Conservation (phyloP, 1,140 invertebrate genomes). For the Ridgeia piscesae region DNA sequence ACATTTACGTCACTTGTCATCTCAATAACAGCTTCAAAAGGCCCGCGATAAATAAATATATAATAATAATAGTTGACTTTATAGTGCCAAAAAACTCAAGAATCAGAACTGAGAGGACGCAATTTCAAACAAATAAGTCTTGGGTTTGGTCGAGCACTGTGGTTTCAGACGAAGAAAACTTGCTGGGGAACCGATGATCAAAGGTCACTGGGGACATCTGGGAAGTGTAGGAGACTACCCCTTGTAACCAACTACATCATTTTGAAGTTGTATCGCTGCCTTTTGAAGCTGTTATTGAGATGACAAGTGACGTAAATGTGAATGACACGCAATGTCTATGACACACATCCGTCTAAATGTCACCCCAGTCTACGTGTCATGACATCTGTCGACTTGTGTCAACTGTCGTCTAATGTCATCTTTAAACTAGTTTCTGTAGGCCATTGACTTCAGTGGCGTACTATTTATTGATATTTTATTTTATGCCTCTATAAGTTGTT, state of each 20-base stretch:
- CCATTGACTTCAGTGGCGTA: not conserved
- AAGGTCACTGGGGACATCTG: too few species aligned
- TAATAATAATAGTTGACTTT: not conserved
- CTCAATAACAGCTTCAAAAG: not conserved
- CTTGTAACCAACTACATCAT: too few species aligned
- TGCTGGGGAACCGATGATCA: too few species aligned
- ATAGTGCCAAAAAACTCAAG: too few species aligned
- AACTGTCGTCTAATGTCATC: not conserved
- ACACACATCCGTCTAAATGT: not conserved
- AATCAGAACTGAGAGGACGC: too few species aligned
- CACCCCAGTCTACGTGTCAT: not conserved
- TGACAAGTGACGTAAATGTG: too few species aligned
- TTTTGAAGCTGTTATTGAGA: not conserved
- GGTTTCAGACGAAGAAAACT: too few species aligned
- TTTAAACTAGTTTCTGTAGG: too few species aligned
- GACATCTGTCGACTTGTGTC: not conserved
- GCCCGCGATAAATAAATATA: not conserved
- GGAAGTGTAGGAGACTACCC: too few species aligned
- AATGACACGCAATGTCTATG: not conserved
- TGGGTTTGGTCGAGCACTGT: too few species aligned
- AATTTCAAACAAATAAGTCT: too few species aligned
- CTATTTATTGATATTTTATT: not conserved
- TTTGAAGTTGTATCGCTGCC: not conserved
- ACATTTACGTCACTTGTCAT: too few species aligned
- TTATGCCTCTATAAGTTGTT: not conserved